Evolutionary conservation across 2,888 invertebrate genomes (phyloP).

Genomic region (Euzophera pinguis): DNA sequence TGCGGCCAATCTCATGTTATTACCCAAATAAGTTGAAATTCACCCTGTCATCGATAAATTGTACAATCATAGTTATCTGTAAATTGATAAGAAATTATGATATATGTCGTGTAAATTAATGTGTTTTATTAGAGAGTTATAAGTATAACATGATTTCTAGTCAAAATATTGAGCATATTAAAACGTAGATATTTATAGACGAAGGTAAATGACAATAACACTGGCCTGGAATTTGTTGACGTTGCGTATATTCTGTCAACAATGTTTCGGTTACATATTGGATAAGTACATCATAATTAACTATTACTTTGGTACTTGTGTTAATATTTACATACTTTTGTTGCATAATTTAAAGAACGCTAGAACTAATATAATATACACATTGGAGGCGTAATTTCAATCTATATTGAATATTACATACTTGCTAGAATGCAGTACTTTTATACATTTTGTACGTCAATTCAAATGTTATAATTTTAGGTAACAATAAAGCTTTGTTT

Average conservation of each 20-base stretch:
- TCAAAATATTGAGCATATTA: slow-evolving; percentile 79
- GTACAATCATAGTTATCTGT: slow-evolving; percentile 73
- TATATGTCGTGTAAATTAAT: slow-evolving; percentile 74
- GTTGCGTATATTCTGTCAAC: slow-evolving; percentile 32
- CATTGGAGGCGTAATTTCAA: not conserved
- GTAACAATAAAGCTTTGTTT: slow-evolving; percentile 3
- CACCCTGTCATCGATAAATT: slow-evolving; percentile 69
- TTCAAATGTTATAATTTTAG: slow-evolving; percentile 28
- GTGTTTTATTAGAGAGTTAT: slow-evolving; percentile 75
- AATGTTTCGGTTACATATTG: slow-evolving; percentile 51
- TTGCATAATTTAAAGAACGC: slow-evolving; percentile 39
- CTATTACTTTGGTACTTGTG: slow-evolving; percentile 49
- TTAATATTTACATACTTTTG: slow-evolving; percentile 57
- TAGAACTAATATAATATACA: slow-evolving; percentile 33
- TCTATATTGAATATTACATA: slow-evolving; percentile 16
- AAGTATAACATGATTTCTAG: slow-evolving; percentile 79
- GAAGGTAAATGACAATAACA: slow-evolving; percentile 78
- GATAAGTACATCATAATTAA: slow-evolving; percentile 61
- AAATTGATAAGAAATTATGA: slow-evolving; percentile 72
- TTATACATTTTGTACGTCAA: slow-evolving; percentile 53
- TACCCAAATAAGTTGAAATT: slow-evolving; percentile 30
- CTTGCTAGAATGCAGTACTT: slow-evolving; percentile 32
- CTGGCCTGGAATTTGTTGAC: slow-evolving; percentile 55
- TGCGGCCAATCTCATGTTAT: slow-evolving; percentile 40
- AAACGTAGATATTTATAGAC: slow-evolving; percentile 71